Conservation (phyloP, 2,888 invertebrate species). For the Gibbula magus region DNA sequence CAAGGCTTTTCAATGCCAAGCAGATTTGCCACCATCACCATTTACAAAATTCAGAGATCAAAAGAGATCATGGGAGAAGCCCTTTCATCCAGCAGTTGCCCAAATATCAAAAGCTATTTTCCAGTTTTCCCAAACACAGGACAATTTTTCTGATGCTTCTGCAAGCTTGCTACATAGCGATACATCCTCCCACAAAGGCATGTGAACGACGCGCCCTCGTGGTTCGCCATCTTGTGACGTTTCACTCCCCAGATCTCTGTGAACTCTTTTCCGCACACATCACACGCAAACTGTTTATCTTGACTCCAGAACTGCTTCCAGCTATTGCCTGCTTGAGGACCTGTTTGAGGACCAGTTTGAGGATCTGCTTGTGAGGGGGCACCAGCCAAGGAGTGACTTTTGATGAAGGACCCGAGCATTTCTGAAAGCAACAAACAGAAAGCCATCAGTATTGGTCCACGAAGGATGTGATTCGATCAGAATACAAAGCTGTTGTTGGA, state of each 20-base stretch:
- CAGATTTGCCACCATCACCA: too few species aligned
- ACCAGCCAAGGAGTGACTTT: background rate
- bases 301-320: background rate
- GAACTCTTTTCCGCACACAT: conserved; percentile 6
- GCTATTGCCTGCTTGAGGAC: background rate
- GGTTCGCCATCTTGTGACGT: background rate
- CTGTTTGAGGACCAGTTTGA: background rate
- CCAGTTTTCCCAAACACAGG: too few species aligned
- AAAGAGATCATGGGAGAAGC: too few species aligned
- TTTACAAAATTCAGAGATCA: too few species aligned
- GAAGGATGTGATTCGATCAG: too few species aligned
- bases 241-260: conserved; percentile 14
- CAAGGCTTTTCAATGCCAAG: too few species aligned
- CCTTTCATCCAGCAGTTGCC: too few species aligned
- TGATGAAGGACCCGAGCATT: background rate
- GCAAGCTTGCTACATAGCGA: background rate
- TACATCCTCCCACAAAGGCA: conserved; percentile 7
- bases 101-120: too few species aligned
- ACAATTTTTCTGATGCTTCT: conserved; percentile 16
- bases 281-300: background rate
- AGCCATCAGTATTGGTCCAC: background rate
- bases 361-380: background rate
- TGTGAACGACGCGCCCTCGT: conserved; percentile 1
- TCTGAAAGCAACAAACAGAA: conserved; percentile 19
- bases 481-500: too few species aligned